Evolutionary conservation across 2,888 invertebrate species (phyloP).

Genomic region (Ametastegia equiseti): DNA sequence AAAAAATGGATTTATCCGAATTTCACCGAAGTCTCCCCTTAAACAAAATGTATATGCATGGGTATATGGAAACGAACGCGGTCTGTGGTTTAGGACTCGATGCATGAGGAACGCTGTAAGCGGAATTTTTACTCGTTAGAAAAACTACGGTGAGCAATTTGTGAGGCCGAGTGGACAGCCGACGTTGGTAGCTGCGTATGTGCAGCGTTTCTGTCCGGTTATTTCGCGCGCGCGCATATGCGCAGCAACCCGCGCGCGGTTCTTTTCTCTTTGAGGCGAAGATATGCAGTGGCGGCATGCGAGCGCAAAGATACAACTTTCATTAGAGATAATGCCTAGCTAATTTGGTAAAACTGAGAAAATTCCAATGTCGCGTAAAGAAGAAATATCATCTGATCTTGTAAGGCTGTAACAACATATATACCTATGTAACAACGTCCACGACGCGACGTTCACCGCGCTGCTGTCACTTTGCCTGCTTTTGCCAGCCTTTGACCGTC

Average conservation of each 20-base stretch:
- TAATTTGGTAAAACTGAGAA: slow-evolving; percentile 73
- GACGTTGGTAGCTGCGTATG: slow-evolving; percentile 12
- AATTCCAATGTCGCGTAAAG: slow-evolving; percentile 72
- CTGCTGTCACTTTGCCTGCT: slow-evolving; percentile 32
- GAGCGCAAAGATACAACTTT: slow-evolving; percentile 64
- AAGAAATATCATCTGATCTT: slow-evolving; percentile 60
- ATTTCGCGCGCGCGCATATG: slow-evolving; percentile 56
- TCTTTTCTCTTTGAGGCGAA: slow-evolving; percentile 21
- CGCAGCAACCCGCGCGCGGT: slow-evolving; percentile 53
- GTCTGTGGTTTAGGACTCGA: slow-evolving; percentile 68
- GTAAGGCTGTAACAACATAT: not conserved
- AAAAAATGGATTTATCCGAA: too few species aligned
- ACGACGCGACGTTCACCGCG: slow-evolving; percentile 4
- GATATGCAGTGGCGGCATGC: slow-evolving; percentile 53
- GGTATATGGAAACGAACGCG: slow-evolving; percentile 54
- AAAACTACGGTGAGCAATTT: slow-evolving; percentile 69
- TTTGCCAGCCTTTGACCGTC: slow-evolving; percentile 10
- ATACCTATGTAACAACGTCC: not conserved
- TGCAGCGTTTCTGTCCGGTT: not conserved
- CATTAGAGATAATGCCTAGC: slow-evolving; percentile 72
- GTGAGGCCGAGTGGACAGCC: slow-evolving; percentile 67
- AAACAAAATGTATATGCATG: too few species aligned
- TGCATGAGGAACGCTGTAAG: slow-evolving; percentile 66
- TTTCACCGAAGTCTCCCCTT: too few species aligned
- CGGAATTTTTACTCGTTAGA: slow-evolving; percentile 50